Evolutionary conservation across 2,888 invertebrate species (phyloP).

Genomic region (Pristionchus arcanus): DNA sequence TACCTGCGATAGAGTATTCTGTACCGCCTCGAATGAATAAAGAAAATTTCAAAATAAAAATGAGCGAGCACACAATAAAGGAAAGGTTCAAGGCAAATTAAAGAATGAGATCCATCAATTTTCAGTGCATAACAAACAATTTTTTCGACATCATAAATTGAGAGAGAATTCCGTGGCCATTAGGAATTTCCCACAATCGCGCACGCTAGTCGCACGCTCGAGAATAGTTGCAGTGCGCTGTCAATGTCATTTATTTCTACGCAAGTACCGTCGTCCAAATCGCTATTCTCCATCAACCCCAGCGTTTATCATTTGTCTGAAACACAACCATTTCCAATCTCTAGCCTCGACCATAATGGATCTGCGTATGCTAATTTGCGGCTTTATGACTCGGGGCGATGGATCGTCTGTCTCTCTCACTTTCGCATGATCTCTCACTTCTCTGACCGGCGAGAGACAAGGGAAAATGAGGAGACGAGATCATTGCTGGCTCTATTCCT

Average conservation of each 20-base stretch:
- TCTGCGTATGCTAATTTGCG: conserved; percentile 10
- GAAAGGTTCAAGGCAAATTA: no score
- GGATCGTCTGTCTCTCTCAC: no score
- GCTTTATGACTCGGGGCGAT: conserved; percentile 1
- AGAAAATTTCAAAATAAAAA: no score
- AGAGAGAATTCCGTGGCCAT: not conserved
- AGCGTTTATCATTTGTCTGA: not conserved
- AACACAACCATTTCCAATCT: not conserved
- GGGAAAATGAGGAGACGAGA: no score
- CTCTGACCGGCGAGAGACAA: no score
- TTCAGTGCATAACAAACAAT: no score
- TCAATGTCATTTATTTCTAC: no score
- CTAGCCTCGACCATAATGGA: not conserved
- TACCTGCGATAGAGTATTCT: not conserved
- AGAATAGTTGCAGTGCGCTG: not conserved
- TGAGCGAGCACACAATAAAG: no score
- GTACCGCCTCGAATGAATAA: no score
- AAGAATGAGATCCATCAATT: no score
- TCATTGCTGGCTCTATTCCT: not conserved
- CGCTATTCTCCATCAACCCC: not conserved
- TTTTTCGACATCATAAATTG: no score
- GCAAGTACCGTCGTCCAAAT: not conserved
- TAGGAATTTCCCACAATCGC: conserved; percentile 10
- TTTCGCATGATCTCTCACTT: no score
- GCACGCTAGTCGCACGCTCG: not conserved